Evolutionary conservation across 2,888 invertebrate species (phyloP), one percentile per base, ranked within the genome.

Genomic region (Calameuta idolon): DNA sequence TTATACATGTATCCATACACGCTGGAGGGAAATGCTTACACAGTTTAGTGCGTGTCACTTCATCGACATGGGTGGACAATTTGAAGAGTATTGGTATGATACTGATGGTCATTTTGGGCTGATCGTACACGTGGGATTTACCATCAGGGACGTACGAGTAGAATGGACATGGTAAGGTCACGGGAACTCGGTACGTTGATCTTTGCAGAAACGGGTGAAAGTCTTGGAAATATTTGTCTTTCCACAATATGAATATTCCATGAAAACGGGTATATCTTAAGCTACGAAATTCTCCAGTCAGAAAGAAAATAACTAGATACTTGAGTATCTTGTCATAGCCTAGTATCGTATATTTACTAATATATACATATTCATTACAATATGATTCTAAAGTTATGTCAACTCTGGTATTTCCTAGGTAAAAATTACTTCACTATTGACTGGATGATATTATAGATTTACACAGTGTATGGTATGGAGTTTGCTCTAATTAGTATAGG

Each of bases 1-100:
- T 77, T 77, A 77, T 77, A 77, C 75, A 34, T 40, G 75, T 69
- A 75, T 75, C 34, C 71, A 34, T 23, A 9, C 9, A 55, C 55
- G 55, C 23, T 55, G 55, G 23, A 55, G 55, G 55, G 55, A 55
- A 23, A 55, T 55, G 55, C 55, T 55, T 55, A 55, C 55, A 23
- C 55, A 55, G 23, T 55, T 23, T 55, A 23, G 23, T 23, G 55
- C 55, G 55, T 55, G 55, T 55, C 55, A 55, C 23, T 55, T 55
- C 23, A 15, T 55, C 55, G 9, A 55, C 55, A 55, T 55, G 2
- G 23, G 23, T 55, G 23, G 55, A 23, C 55, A 55, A 15, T 55
- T 55, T 9, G 23, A 55, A 55, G 2, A 55, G 55, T 55, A 23
- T 55, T 55, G 23, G 55, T 55, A 9, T 55, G 23, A 55, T 23